Base-by-base conservation (phyloP, 2,797 vertebrate species). In the Argya squamiceps region DNA sequence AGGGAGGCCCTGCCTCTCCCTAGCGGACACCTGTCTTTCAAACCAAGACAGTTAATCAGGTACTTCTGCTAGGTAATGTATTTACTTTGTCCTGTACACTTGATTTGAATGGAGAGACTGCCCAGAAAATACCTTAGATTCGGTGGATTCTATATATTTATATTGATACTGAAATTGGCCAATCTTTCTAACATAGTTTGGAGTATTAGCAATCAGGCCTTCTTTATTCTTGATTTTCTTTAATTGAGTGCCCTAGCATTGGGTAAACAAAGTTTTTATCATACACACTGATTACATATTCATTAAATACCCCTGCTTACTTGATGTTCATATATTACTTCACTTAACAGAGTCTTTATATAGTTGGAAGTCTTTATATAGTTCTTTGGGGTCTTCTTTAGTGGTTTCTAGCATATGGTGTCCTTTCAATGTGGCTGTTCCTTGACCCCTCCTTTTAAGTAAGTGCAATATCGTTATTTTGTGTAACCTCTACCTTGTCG, bases 101-200 rank as follows among this genome's bases (percentile, higher is more conserved):
- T 56, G 16, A 60, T 60, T 75, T n/a, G n/a, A 68, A 44, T 39
- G 4, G 37, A 71, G 53, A n/a, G 5, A 44, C 30, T 55, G 8
- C 59, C 17, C 22, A 71, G 59, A 85, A 88, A 47, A 60, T 39
- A 29, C 10, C 0, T 1, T 19, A 27, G 30, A 64, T 39, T 78
- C 1, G 1, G 16, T 46, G 58, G 16, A 59, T 23, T 83, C 88
- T 46, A 46, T 70, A 32, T 12, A 63, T 75, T 78, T 88, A 29
- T 67, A 44, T 27, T 59, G 8, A 84, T 9, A 32, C 8, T 1
- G 1, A 58, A 32, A 36, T 27, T 0, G 0, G 32, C 18, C 12
- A 18, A 75, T 32, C 14, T 59, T 50, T 59, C 27, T 50, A 16
- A 43, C 4, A 8, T 21, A 22, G 19, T 52, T 84, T 67, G 55